Conservation (phyloP, 2,888 invertebrate genomes). For the Drymonia ruficornis region DNA sequence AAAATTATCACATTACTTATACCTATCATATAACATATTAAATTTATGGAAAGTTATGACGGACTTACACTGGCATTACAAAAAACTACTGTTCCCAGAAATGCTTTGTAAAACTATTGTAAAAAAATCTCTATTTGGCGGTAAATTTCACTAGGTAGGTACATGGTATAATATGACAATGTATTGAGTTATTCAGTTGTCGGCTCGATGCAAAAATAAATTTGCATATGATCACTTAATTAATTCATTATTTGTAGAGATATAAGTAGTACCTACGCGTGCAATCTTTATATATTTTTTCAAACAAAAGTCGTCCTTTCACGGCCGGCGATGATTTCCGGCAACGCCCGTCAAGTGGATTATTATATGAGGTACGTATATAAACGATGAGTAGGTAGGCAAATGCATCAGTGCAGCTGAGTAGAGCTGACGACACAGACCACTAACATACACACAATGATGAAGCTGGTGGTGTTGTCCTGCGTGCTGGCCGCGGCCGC, state of each 20-base stretch:
- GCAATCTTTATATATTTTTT: not conserved
- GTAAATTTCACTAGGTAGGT: too few species aligned
- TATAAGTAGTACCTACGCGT: slow-evolving; percentile 17
- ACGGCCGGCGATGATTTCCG: slow-evolving; percentile 65
- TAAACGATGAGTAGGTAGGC: slow-evolving; percentile 45
- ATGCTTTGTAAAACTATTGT: too few species aligned
- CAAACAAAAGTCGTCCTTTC: slow-evolving; percentile 57
- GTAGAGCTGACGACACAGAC: slow-evolving; percentile 71
- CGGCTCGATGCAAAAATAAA: slow-evolving; percentile 15
- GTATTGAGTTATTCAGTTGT: not conserved
- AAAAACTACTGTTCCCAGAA: too few species aligned
- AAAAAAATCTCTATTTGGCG: too few species aligned
- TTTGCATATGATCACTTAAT: slow-evolving; percentile 15
- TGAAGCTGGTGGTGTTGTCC: slow-evolving; percentile 86
- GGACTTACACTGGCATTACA: too few species aligned
- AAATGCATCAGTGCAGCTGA: slow-evolving; percentile 63
- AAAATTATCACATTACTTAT: too few species aligned
- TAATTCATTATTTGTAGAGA: slow-evolving; percentile 22
- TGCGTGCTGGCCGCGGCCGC: slow-evolving; percentile 85
- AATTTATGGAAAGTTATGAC: too few species aligned
- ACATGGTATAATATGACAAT: not conserved
- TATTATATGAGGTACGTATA: slow-evolving; percentile 54
- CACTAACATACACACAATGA: slow-evolving; percentile 65
- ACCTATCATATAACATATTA: too few species aligned
- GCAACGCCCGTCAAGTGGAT: slow-evolving; percentile 48